Evolutionary conservation across 2,888 invertebrate genomes (phyloP).

Genomic region (Platypus cylindrus): DNA sequence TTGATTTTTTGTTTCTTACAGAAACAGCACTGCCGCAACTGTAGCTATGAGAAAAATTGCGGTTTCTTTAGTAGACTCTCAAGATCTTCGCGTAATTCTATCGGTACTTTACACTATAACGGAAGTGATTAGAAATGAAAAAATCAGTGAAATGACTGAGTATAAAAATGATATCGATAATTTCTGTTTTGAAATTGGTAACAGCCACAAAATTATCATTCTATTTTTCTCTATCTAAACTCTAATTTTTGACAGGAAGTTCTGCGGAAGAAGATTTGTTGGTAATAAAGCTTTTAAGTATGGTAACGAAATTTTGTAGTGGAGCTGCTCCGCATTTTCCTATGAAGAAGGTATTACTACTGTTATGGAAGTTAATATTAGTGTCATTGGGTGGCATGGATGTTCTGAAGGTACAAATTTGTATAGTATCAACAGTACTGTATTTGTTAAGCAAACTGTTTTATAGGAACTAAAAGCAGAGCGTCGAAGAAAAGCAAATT

Average conservation of each 20-base stretch:
- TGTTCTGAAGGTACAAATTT: constrained; percentile 46
- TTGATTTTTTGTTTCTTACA: constrained; percentile 22
- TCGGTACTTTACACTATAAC: constrained; percentile 91
- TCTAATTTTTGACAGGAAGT: constrained; percentile 32
- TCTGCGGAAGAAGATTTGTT: constrained; percentile 68
- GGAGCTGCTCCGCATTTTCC: constrained; percentile 95
- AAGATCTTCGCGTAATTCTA: constrained; percentile 81
- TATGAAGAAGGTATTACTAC: constrained; percentile 90
- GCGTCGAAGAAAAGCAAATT: constrained; percentile 53
- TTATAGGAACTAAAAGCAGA: constrained; percentile 53
- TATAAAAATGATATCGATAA: constrained; percentile 39
- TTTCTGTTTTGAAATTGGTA: constrained; percentile 44
- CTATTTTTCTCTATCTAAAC: not conserved
- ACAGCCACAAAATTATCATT: not conserved
- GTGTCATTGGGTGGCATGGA: constrained; percentile 87
- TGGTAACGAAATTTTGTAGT: constrained; percentile 94
- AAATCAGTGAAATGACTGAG: constrained; percentile 34
- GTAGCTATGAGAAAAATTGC: constrained; percentile 64
- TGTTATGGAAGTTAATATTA: constrained; percentile 87
- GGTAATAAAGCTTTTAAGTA: constrained; percentile 79
- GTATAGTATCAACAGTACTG: not conserved
- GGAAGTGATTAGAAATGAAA: constrained; percentile 77
- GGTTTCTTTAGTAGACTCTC: constrained; percentile 79
- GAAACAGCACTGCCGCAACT: constrained; percentile 54
- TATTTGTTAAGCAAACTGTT: not conserved